Conservation (phyloP, 2,113 vertebrate species). For the Brienomyrus longianalis region DNA sequence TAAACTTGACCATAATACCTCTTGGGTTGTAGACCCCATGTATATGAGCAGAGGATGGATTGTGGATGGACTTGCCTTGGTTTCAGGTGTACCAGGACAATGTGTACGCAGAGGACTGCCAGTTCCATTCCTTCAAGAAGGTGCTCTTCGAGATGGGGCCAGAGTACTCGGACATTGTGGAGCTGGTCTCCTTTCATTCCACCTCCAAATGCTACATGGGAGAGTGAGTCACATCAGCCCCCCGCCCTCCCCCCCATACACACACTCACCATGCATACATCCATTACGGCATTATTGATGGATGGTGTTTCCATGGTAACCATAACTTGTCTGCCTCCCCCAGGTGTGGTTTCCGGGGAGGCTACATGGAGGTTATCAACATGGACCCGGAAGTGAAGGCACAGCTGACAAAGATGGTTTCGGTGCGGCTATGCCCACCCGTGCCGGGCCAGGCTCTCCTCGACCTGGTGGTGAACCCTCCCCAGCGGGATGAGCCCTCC, state of each 20-base stretch:
- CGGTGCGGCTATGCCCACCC: conserved; percentile 62
- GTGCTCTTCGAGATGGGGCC: conserved; percentile 70
- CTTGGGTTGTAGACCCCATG: not conserved
- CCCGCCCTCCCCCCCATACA: not conserved
- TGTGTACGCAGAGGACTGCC: conserved; percentile 60
- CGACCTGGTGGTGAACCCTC: conserved; percentile 52
- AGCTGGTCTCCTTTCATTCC: conserved; percentile 72
- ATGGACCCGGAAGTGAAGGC: conserved; percentile 57
- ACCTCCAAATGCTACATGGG: conserved; percentile 74
- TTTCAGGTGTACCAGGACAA: conserved; percentile 66
- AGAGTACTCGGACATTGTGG: conserved; percentile 48
- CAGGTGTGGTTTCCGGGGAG: conserved; percentile 70
- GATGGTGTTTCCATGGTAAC: not conserved
- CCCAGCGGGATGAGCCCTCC: conserved; percentile 59
- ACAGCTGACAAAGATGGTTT: conserved; percentile 64
- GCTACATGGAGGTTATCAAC: conserved; percentile 71
- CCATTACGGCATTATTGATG: not conserved
- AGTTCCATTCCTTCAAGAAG: conserved; percentile 76
- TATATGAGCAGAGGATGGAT: not conserved
- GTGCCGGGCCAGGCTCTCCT: conserved; percentile 60
- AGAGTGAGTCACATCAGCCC: conserved; percentile 54
- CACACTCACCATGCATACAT: not conserved
- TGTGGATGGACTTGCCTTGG: not conserved
- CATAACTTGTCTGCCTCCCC: not conserved
- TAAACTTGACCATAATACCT: not conserved